phyloP scores from a whole-genome alignment of 2,797 vertebrate species.

The Tinamus major region DNA sequence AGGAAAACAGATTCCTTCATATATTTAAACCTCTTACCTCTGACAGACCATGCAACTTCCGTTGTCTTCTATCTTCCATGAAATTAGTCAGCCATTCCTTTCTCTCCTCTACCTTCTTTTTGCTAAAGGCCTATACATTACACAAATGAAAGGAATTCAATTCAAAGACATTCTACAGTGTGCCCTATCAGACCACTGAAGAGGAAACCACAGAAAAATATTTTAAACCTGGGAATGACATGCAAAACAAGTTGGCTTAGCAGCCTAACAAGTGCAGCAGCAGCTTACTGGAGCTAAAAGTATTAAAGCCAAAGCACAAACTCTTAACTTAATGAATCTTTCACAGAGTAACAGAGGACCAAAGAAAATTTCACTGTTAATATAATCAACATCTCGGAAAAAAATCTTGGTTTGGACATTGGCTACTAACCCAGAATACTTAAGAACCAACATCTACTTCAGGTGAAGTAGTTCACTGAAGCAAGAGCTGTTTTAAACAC shows the following conservation, averaged over 20 bases:
- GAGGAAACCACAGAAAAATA: not conserved
- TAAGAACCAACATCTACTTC: not conserved
- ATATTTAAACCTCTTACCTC: slow-evolving; percentile 84
- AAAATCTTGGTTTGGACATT: not conserved
- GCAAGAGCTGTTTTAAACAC: not conserved
- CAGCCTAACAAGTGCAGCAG: not conserved
- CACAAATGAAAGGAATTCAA: slow-evolving; percentile 34
- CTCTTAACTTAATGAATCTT: not conserved
- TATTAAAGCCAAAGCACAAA: not conserved
- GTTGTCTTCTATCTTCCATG: slow-evolving; percentile 92
- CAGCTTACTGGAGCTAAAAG: not conserved
- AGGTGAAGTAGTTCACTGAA: not conserved
- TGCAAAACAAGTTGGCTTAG: not conserved
- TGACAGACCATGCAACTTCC: slow-evolving; percentile 92
- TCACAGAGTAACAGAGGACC: not conserved
- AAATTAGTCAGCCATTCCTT: slow-evolving; percentile 98
- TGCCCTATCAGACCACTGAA: not conserved
- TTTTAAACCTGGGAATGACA: not conserved
- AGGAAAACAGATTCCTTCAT: slow-evolving; percentile 29
- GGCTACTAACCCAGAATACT: not conserved
- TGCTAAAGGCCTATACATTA: slow-evolving; percentile 93
- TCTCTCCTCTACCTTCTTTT: slow-evolving; percentile 94
- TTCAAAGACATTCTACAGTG: not conserved
- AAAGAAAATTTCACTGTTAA: not conserved
- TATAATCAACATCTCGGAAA: not conserved